Conservation (phyloP, 2,113 vertebrate species). For the Dicaeum eximium region DNA sequence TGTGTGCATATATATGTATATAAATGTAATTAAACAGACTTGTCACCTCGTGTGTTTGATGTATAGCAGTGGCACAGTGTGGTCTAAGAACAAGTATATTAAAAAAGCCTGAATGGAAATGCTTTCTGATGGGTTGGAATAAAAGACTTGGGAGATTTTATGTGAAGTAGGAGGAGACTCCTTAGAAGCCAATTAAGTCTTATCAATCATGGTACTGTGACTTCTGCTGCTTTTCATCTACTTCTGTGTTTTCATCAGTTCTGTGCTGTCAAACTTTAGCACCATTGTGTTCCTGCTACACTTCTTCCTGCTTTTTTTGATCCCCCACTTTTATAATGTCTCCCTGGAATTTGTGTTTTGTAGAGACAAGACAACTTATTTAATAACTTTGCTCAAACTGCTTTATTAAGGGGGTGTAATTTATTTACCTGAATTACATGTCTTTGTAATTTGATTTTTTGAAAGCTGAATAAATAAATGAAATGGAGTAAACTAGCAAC, state of each 20-base stretch:
- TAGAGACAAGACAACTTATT: not conserved
- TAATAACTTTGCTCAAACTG: not conserved
- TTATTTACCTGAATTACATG: not conserved
- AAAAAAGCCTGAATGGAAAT: not conserved
- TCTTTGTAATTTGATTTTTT: not conserved
- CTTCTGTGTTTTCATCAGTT: not conserved
- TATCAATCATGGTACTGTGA: not conserved
- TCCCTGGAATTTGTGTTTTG: not conserved
- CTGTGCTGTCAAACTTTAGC: not conserved
- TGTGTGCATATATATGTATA: not conserved
- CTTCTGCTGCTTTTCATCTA: not conserved
- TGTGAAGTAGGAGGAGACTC: not conserved
- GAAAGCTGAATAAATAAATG: not conserved
- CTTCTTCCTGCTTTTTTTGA: not conserved
- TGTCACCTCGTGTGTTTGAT: not conserved
- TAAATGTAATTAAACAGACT: not conserved
- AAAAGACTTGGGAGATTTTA: not conserved
- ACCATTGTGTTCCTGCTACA: not conserved
- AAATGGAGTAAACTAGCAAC: not conserved
- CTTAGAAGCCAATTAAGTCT: not conserved
- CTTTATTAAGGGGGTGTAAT: not conserved
- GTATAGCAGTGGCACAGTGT: not conserved
- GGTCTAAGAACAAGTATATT: not conserved
- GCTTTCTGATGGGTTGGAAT: not conserved
- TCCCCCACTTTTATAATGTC: not conserved